Evolutionary conservation across 2,113 vertebrate species (phyloP).

Genomic region (Chelonoidis abingdonii): DNA sequence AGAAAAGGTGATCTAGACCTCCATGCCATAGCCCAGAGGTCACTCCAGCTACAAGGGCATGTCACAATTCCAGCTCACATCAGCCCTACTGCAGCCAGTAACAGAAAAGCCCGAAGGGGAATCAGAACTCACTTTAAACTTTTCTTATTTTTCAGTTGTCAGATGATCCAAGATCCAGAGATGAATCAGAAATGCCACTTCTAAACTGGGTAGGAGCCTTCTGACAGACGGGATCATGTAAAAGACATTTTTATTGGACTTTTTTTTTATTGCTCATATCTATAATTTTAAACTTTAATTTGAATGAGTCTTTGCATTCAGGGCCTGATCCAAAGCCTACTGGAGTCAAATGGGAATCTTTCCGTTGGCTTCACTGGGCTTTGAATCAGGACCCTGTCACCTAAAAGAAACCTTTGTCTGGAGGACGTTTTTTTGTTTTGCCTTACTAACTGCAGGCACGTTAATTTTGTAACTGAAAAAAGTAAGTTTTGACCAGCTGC

Average conservation of each 20-base stretch:
- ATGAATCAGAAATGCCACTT: not conserved
- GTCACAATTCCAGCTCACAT: not conserved
- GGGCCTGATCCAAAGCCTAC: not conserved
- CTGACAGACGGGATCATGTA: not conserved
- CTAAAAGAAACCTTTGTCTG: not conserved
- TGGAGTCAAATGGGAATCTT: not conserved
- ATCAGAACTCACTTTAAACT: not conserved
- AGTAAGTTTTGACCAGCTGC: not conserved
- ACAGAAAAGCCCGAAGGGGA: not conserved
- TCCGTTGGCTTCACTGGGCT: not conserved
- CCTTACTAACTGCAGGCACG: not conserved
- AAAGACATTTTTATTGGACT: not conserved
- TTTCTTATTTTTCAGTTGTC: not conserved
- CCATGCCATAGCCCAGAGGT: not conserved
- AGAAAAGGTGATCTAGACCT: not conserved
- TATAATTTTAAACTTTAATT: not conserved
- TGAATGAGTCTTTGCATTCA: not conserved
- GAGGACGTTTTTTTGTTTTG: not conserved
- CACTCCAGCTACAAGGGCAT: not conserved
- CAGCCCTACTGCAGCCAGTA: not conserved
- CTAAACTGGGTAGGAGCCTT: not conserved
- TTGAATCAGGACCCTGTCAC: not conserved
- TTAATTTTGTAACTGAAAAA: not conserved
- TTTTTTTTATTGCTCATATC: not conserved
- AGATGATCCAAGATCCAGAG: not conserved